Conservation (phyloP, 2,888 invertebrate species). For the Eristalis tenax region DNA sequence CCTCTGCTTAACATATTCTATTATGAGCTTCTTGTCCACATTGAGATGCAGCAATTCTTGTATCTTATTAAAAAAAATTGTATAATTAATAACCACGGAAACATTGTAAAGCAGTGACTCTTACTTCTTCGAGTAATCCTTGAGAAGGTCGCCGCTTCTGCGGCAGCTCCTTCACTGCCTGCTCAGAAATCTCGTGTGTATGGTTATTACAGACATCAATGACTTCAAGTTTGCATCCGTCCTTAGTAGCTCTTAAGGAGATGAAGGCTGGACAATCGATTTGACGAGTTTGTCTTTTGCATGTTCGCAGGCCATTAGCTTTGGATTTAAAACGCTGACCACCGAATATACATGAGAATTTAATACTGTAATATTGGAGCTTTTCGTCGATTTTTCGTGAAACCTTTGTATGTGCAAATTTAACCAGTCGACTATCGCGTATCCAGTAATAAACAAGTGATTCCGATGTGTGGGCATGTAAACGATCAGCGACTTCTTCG, state of each 20-base stretch:
- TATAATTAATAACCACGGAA: neutral
- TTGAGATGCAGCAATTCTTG: conserved; percentile 54
- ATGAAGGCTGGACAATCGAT: conserved; percentile 81
- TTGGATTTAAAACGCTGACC: conserved; percentile 81
- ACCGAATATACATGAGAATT: conserved; percentile 81
- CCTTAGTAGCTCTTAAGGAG: conserved; percentile 81
- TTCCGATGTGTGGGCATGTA: conserved; percentile 79
- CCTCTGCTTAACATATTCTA: conserved; percentile 57
- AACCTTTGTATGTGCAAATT: conserved; percentile 81
- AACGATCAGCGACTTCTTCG: conserved; percentile 78
- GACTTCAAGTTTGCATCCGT: conserved; percentile 81
- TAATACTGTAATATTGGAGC: conserved; percentile 81
- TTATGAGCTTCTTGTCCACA: conserved; percentile 57
- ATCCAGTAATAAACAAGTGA: conserved; percentile 81
- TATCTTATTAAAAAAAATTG: conserved; percentile 12
- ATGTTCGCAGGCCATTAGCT: conserved; percentile 79
- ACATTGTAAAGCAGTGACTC: neutral
- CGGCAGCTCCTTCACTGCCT: conserved; percentile 75
- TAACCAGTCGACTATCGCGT: conserved; percentile 81
- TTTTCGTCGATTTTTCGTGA: conserved; percentile 79
- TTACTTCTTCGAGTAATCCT: conserved; percentile 49
- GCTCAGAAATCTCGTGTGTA: conserved; percentile 81
- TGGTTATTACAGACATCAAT: conserved; percentile 81
- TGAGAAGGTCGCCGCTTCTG: conserved; percentile 60
- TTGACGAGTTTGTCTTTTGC: conserved; percentile 78